A percentile compares a stretch with the other conserved stretches of the same genome.
Evolutionary conservation across 2,888 invertebrate species (phyloP).

Genomic region (Mantis religiosa): DNA sequence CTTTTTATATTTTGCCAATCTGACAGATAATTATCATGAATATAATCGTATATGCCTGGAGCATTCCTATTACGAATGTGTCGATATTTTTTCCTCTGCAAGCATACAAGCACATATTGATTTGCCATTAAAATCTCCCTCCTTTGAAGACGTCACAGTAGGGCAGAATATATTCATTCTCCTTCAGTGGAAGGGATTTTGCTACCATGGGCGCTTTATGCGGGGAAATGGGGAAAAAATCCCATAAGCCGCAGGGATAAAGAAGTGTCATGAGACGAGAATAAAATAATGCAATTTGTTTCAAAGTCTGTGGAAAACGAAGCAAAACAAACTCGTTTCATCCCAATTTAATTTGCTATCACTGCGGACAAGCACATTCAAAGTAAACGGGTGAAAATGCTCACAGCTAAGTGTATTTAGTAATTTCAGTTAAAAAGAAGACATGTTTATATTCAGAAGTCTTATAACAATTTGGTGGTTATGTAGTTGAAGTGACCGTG

Average conservation of each 20-base stretch:
- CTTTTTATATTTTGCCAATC: background rate
- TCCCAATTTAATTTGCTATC: background rate
- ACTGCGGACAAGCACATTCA: background rate
- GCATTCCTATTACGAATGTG: background rate
- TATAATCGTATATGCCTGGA: background rate
- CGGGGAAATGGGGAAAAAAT: background rate
- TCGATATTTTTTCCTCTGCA: background rate
- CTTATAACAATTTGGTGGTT: too few relatives aligned
- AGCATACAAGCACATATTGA: background rate
- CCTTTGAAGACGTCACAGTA: background rate
- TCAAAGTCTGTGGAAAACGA: background rate
- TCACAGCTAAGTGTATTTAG: background rate
- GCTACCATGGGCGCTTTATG: background rate
- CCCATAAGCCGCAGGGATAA: background rate
- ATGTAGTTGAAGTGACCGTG: too few relatives aligned
- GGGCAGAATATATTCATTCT: background rate
- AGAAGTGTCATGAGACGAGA: background rate
- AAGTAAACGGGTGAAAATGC: background rate
- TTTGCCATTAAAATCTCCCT: background rate
- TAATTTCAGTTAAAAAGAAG: background rate
- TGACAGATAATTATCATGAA: background rate
- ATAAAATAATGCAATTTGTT: background rate
- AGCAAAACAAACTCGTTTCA: background rate
- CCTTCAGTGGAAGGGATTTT: background rate
- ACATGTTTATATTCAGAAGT: too few relatives aligned